Evolutionary conservation across 2,888 invertebrate species (phyloP).

Genomic region (Biston stratarius): DNA sequence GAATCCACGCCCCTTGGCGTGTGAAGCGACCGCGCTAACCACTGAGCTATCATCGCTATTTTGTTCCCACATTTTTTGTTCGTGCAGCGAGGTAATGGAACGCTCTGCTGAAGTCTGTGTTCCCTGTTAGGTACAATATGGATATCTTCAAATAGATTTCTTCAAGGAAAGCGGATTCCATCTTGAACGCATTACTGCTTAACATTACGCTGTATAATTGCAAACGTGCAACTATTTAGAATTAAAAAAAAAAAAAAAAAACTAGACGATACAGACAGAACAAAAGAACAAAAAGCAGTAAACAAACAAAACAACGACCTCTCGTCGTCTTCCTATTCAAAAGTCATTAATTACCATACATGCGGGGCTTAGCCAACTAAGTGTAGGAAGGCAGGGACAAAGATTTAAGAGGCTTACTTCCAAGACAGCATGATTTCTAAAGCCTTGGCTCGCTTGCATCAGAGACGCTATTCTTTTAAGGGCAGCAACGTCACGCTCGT

Average conservation of each 20-base stretch:
- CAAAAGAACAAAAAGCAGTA: not conserved
- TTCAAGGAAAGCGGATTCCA: no score
- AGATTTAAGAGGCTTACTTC: slow-evolving; percentile 13
- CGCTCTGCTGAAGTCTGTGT: no score
- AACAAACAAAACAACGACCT: not conserved
- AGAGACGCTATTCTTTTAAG: slow-evolving; percentile 33
- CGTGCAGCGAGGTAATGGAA: no score
- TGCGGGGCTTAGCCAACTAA: not conserved
- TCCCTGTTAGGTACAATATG: no score
- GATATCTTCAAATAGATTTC: no score
- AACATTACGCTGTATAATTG: no score
- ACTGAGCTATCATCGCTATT: no score
- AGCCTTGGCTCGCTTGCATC: slow-evolving; percentile 50
- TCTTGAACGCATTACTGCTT: no score
- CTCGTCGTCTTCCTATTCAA: not conserved
- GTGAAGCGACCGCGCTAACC: no score
- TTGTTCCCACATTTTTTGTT: no score
- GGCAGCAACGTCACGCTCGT: slow-evolving; percentile 27
- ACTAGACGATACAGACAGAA: not conserved
- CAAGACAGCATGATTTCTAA: slow-evolving; percentile 48
- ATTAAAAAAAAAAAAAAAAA: not conserved
- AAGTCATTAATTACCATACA: not conserved
- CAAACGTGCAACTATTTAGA: no score
- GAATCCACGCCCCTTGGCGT: no score
- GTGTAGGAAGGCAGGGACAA: slow-evolving; percentile 4